These are phyloP conservation scores for Pemphigus obesinymphae DNA, from an alignment of 1,140 invertebrate genomes.

Conservation along the genomic window DNA sequence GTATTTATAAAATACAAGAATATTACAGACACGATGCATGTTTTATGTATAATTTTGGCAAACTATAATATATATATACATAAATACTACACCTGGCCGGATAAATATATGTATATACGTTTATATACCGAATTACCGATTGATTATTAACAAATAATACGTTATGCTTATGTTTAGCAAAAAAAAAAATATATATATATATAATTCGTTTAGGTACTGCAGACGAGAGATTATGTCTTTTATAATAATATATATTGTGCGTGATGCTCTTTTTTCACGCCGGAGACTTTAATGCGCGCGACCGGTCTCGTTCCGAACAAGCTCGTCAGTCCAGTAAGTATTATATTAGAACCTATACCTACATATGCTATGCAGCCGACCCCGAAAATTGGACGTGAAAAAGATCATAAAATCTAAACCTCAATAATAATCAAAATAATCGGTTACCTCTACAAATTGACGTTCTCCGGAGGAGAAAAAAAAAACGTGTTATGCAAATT, in stretches of 20 bases:
- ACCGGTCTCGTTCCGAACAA: neutral
- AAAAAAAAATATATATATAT: neutral
- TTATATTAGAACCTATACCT: too few species aligned
- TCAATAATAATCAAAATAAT: conserved; percentile 35
- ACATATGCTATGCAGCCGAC: too few species aligned
- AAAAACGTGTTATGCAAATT: conserved; percentile 37
- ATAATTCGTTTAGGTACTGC: neutral
- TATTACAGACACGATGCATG: neutral
- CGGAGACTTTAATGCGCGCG: conserved; percentile 16
- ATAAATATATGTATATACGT: neutral
- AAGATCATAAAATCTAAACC: neutral
- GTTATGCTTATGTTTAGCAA: neutral
- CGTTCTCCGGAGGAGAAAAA: neutral
- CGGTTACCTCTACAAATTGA: conserved; percentile 33
- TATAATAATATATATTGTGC: neutral
- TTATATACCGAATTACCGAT: neutral
- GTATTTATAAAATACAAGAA: neutral
- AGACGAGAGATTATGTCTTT: neutral
- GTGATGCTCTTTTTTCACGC: neutral
- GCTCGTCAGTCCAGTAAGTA: conserved; percentile 8
- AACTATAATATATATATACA: too few species aligned
- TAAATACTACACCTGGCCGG: too few species aligned
- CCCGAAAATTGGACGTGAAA: conserved; percentile 21
- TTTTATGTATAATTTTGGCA: neutral
- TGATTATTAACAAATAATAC: conserved; percentile 5